These are phyloP conservation scores for Subacronicta megacephala DNA, from an alignment of 2,888 invertebrate genomes.

Conservation along the genomic window DNA sequence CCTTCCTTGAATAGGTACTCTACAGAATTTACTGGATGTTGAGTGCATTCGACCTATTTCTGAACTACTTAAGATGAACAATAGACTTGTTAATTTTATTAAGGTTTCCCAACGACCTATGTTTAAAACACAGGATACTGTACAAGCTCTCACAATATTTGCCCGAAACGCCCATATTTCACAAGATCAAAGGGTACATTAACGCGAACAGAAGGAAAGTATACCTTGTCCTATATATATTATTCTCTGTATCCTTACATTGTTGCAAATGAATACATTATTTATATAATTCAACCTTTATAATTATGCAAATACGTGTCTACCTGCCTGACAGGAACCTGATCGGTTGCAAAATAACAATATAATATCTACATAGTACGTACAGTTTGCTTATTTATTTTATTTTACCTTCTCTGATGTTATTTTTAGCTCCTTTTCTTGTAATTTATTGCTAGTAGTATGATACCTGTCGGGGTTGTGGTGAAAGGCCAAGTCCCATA, in stretches of 20 bases:
- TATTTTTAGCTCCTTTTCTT: slow-evolving; percentile 5
- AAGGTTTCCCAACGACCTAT: background rate
- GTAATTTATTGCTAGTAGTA: too few species aligned
- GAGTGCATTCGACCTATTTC: background rate
- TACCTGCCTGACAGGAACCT: slow-evolving; percentile 42
- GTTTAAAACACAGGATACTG: slow-evolving; percentile 15
- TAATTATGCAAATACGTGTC: slow-evolving; percentile 57
- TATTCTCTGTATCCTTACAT: slow-evolving; percentile 25
- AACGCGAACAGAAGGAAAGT: slow-evolving; percentile 18
- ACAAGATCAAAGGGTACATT: slow-evolving; percentile 42
- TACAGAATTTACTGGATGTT: too few species aligned
- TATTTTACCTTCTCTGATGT: slow-evolving; percentile 27
- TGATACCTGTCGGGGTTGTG: too few species aligned
- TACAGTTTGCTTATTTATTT: slow-evolving; percentile 17
- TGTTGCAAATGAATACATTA: slow-evolving; percentile 57
- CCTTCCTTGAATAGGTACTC: too few species aligned
- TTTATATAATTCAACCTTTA: slow-evolving; percentile 53
- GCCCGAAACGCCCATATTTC: slow-evolving; percentile 33
- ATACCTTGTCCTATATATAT: slow-evolving; percentile 39
- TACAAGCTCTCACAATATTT: slow-evolving; percentile 26
- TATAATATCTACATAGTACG: slow-evolving; percentile 29
- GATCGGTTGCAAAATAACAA: slow-evolving; percentile 49
- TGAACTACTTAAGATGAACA: slow-evolving; percentile 6
- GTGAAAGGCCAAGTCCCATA: too few species aligned
- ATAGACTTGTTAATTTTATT: background rate